phyloP scores from a whole-genome alignment of 2,113 vertebrate genomes.

The Canis aureus region DNA sequence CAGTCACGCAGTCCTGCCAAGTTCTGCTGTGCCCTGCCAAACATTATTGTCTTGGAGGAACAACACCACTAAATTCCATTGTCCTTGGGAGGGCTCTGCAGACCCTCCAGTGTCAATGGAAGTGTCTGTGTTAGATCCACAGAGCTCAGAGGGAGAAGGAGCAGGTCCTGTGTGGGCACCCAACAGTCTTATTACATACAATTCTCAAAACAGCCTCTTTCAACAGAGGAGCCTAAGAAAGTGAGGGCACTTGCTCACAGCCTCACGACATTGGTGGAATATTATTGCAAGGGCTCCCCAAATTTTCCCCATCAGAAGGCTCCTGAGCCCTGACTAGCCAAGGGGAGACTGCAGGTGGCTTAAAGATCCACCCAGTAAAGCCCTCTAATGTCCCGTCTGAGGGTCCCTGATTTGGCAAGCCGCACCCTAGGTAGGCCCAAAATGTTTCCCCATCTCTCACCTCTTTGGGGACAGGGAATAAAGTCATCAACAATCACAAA shows the following conservation, averaged over 20 bases:
- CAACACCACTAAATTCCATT: accelerated
- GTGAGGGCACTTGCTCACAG: background rate
- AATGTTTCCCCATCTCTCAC: background rate
- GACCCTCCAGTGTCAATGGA: background rate
- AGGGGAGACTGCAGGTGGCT: background rate
- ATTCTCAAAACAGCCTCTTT: background rate
- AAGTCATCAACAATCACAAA: background rate
- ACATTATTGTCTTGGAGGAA: background rate
- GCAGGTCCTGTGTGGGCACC: accelerated
- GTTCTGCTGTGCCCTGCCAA: background rate
- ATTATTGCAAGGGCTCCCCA: background rate
- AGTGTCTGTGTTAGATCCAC: background rate
- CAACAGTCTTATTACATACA: too few species aligned
- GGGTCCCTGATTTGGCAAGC: background rate
- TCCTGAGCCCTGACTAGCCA: background rate
- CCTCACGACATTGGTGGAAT: accelerated
- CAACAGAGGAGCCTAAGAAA: background rate
- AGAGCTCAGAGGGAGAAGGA: background rate
- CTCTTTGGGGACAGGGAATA: background rate
- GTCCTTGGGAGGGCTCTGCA: background rate
- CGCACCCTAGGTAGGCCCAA: background rate
- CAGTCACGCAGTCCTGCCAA: background rate
- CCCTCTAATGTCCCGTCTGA: background rate
- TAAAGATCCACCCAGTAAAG: background rate
- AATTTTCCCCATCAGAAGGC: background rate